Evolutionary conservation across 1,140 invertebrate genomes (phyloP).

Genomic region (Drosophila pruinosa): DNA sequence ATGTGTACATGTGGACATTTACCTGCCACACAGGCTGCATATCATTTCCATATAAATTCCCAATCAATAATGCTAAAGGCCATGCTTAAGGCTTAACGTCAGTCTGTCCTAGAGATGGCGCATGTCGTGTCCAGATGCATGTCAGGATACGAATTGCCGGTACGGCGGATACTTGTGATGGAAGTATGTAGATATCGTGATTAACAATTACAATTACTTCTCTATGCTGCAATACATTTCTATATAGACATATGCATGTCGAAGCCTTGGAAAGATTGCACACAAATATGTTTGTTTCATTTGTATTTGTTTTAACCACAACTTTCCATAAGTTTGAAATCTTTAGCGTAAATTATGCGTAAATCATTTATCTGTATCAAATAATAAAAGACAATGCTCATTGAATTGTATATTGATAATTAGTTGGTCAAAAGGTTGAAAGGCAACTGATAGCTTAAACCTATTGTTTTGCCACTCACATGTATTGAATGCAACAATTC

Average conservation of each 20-base stretch:
- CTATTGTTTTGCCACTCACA: too few species aligned
- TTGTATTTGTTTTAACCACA: too few species aligned
- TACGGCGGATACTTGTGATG: background rate
- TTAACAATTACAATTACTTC: too few species aligned
- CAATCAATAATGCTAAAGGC: constrained; percentile 44
- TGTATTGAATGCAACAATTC: too few species aligned
- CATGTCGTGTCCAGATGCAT: background rate
- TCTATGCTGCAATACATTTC: background rate
- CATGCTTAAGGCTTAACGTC: constrained; percentile 28
- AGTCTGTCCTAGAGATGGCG: constrained; percentile 1
- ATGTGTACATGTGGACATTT: background rate
- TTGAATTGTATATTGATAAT: background rate
- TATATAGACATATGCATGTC: background rate
- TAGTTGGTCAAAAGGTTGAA: too few species aligned
- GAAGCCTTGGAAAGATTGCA: background rate
- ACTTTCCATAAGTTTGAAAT: too few species aligned
- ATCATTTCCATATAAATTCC: constrained; percentile 49
- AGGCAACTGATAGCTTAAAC: too few species aligned
- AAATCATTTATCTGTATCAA: background rate
- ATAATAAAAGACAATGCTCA: background rate
- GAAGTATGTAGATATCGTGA: background rate
- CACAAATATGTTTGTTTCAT: too few species aligned
- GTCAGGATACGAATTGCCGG: background rate
- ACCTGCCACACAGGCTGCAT: constrained; percentile 14
- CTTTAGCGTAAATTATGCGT: background rate